A percentile compares a stretch with the other conserved stretches of the same genome.
Evolutionary conservation across 2,888 invertebrate genomes (phyloP).

Genomic region (Platynereis dumerilii): DNA sequence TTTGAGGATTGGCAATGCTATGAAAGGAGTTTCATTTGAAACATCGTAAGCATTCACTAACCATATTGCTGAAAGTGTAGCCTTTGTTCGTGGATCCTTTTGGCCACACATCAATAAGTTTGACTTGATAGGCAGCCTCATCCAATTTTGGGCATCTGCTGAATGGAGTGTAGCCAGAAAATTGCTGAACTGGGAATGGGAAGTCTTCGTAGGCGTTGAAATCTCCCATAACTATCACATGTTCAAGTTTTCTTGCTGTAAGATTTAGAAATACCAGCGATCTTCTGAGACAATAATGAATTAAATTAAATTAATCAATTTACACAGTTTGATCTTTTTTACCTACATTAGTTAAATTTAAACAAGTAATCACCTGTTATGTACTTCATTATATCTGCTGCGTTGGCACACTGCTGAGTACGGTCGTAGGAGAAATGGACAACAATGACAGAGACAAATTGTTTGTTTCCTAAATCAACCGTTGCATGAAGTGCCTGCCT

Average conservation of each 20-base stretch:
- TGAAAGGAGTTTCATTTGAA: no score
- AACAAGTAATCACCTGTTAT: constrained; percentile 36
- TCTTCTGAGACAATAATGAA: no score
- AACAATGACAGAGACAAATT: constrained; percentile 39
- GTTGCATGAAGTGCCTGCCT: constrained; percentile 44
- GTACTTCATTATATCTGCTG: constrained; percentile 43
- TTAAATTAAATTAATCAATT: background rate
- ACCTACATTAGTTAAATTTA: no score
- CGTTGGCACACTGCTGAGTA: constrained; percentile 53
- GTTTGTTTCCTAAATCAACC: background rate
- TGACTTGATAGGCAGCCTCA: no score
- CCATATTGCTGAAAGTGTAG: constrained; percentile 57
- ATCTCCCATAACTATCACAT: constrained; percentile 51
- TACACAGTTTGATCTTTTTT: no score
- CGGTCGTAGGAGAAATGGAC: constrained; percentile 54
- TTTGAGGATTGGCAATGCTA: no score
- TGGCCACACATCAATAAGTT: no score
- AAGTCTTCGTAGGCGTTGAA: constrained; percentile 52
- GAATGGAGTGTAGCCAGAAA: no score
- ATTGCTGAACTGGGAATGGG: constrained; percentile 43
- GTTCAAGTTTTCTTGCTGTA: constrained; percentile 27
- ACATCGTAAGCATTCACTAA: constrained; percentile 34
- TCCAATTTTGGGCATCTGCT: no score
- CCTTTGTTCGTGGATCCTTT: constrained; percentile 29
- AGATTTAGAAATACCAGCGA: background rate